These are phyloP conservation scores for Platanista minor DNA, from an alignment of 2,113 vertebrate species.

Conservation along the genomic window DNA sequence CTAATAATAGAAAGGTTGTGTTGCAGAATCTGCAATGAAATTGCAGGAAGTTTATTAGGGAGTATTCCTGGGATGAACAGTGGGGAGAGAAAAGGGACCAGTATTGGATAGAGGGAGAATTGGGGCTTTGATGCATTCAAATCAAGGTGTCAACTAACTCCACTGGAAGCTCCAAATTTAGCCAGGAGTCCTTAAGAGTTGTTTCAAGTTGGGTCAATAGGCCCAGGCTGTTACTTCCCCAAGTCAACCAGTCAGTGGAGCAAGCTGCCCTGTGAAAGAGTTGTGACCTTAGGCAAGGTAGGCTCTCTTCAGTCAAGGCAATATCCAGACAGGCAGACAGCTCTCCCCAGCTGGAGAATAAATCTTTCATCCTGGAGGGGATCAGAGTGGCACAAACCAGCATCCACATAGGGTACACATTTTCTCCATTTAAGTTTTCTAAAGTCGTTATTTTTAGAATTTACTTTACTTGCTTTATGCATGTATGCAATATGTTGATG, in stretches of 20 bases:
- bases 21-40: neutral
- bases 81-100: neutral
- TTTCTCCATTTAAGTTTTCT: neutral
- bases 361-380: neutral
- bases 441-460: slow-evolving; percentile 48
- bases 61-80: neutral
- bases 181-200: neutral
- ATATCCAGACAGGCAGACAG: neutral
- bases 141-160: neutral
- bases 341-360: neutral
- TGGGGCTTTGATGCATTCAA: neutral
- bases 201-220: neutral
- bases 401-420: neutral
- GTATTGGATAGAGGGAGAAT: neutral
- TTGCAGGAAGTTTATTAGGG: neutral
- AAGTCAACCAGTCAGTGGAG: neutral
- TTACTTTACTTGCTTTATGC: neutral
- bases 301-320: neutral
- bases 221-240: neutral
- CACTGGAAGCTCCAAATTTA: neutral
- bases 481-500: neutral
- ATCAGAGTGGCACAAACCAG: neutral
- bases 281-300: neutral
- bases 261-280: neutral
- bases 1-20: neutral